Conservation (phyloP, 2,888 invertebrate species). For the Melanargia galathea region DNA sequence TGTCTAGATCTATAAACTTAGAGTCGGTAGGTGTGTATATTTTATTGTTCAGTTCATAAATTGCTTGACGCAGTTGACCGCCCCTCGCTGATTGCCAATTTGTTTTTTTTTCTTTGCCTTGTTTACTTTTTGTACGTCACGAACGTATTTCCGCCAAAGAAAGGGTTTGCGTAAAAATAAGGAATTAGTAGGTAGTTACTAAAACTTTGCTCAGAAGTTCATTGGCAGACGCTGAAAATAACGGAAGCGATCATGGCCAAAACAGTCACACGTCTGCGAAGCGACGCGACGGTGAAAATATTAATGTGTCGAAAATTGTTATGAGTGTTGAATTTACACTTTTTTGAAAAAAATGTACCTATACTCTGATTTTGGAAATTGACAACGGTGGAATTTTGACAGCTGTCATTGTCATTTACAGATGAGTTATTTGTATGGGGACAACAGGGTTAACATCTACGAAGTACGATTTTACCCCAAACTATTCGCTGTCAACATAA, state of each 20-base stretch:
- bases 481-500: too few relatives aligned
- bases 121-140: slow-evolving; percentile 30
- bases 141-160: slow-evolving; percentile 26
- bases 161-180: slow-evolving; percentile 32
- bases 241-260: slow-evolving; percentile 50
- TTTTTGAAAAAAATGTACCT: not conserved
- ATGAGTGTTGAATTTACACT: slow-evolving; percentile 15
- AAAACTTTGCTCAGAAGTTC: slow-evolving; percentile 46
- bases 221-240: slow-evolving; percentile 61
- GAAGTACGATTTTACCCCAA: too few relatives aligned
- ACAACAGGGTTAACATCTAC: too few relatives aligned
- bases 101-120: slow-evolving; percentile 31
- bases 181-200: slow-evolving; percentile 38
- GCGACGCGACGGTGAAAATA: not conserved
- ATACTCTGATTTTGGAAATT: too few relatives aligned
- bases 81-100: slow-evolving; percentile 14
- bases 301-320: slow-evolving; percentile 18
- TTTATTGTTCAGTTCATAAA: slow-evolving; percentile 13
- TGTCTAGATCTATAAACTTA: slow-evolving; percentile 4
- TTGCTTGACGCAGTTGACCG: slow-evolving; percentile 23
- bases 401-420: too few relatives aligned
- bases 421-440: too few relatives aligned
- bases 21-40: not conserved
- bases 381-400: too few relatives aligned
- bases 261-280: slow-evolving; percentile 11